These are phyloP conservation scores for Cylas formicarius DNA, from an alignment of 1,140 invertebrate species.

Conservation along the genomic window DNA sequence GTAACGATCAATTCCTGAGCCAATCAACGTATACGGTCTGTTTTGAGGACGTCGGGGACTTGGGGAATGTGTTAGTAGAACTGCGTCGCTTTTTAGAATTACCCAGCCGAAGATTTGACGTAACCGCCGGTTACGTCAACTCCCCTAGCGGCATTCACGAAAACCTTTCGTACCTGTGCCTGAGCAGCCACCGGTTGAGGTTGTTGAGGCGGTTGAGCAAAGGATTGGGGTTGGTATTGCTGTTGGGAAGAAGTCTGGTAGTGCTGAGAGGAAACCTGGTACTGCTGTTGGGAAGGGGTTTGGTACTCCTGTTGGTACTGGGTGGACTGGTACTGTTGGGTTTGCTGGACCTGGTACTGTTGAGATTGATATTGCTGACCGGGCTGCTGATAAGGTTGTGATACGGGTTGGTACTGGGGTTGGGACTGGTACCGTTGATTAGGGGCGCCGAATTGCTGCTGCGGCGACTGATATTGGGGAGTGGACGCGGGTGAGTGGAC, in stretches of 20 bases:
- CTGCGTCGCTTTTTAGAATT: too few species aligned
- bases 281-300: conserved; percentile 28
- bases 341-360: conserved; percentile 31
- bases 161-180: conserved; percentile 38
- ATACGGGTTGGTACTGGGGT: conserved; percentile 21
- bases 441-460: conserved; percentile 15
- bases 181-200: conserved; percentile 42
- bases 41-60: too few species aligned
- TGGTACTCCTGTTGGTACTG: conserved; percentile 27
- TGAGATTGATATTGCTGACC: conserved; percentile 23
- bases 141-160: conserved; percentile 12
- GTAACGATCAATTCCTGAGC: too few species aligned
- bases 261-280: conserved; percentile 30
- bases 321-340: conserved; percentile 20
- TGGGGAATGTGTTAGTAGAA: too few species aligned
- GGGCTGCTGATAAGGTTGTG: conserved; percentile 18
- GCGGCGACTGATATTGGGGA: conserved; percentile 24
- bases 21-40: too few species aligned
- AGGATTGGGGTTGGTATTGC: conserved; percentile 37
- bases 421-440: conserved; percentile 39
- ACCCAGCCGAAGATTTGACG: too few species aligned
- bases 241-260: conserved; percentile 26
- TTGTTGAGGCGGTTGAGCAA: conserved; percentile 38
- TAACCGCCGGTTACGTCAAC: too few species aligned
- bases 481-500: conserved; percentile 30